Evolutionary conservation across 2,888 invertebrate species (phyloP).

Genomic region (Antheraea yamamai): DNA sequence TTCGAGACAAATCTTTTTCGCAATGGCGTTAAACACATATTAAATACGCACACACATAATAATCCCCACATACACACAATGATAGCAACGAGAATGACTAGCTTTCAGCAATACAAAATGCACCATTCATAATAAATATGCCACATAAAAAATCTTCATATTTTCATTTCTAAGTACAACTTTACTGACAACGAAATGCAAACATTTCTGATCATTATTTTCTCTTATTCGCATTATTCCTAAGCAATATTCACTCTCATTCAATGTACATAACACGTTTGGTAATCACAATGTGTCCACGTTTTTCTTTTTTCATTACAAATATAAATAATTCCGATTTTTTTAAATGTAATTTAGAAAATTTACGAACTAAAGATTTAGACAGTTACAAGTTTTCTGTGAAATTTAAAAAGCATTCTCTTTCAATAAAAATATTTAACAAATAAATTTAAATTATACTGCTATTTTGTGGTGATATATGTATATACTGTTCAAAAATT

Average conservation of each 20-base stretch:
- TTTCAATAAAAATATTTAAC: neutral
- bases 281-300: too few relatives aligned
- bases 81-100: conserved; percentile 58
- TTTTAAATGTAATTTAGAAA: neutral
- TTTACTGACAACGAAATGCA: neutral
- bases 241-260: neutral
- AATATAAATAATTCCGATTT: neutral
- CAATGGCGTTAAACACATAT: neutral
- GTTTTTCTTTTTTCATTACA: too few relatives aligned
- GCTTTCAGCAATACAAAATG: conserved; percentile 55
- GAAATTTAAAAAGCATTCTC: neutral
- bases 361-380: neutral
- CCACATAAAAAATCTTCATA: neutral
- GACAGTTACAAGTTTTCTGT: neutral
- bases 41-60: conserved; percentile 11
- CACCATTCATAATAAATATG: conserved; percentile 35
- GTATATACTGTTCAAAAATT: neutral
- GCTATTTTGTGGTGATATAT: neutral
- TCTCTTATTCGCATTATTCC: neutral
- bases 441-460: neutral
- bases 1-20: neutral
- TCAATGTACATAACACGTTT: too few relatives aligned
- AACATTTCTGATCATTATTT: neutral
- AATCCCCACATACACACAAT: conserved; percentile 9
- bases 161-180: neutral